phyloP scores from a whole-genome alignment of 2,113 vertebrate genomes.

The Ceuthmochares aereus region DNA sequence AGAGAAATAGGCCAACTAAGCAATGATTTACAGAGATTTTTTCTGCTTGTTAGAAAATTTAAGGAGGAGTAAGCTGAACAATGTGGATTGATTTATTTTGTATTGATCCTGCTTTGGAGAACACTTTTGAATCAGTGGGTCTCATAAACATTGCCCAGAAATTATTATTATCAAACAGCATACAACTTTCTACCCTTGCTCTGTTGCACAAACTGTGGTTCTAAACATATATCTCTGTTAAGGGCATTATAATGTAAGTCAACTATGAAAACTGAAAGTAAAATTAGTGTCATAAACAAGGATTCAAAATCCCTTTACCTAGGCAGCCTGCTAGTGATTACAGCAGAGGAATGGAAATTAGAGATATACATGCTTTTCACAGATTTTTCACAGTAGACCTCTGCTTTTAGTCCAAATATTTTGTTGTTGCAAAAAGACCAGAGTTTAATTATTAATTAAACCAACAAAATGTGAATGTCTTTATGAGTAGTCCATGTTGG shows the following conservation, averaged over 20 bases:
- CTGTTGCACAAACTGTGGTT: not conserved
- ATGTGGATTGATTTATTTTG: not conserved
- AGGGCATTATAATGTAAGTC: not conserved
- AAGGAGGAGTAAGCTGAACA: not conserved
- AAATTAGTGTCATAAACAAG: not conserved
- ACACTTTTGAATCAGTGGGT: not conserved
- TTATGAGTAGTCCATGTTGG: not conserved
- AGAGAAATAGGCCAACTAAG: not conserved
- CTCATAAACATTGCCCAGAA: not conserved
- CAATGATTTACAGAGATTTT: not conserved
- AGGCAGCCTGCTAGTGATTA: not conserved
- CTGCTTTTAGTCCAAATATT: not conserved
- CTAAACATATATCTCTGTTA: not conserved
- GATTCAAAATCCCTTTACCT: not conserved
- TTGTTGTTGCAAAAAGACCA: not conserved
- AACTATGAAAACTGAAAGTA: not conserved
- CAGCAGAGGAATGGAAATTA: not conserved
- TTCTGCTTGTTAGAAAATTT: not conserved
- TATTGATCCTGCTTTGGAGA: not conserved
- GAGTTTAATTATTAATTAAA: not conserved
- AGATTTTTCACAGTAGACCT: not conserved
- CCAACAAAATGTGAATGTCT: not conserved
- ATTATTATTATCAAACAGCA: not conserved
- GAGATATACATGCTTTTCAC: not conserved
- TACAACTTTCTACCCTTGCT: not conserved